phyloP scores from a whole-genome alignment of 2,113 vertebrate genomes.

The Syrmaticus mikado region DNA sequence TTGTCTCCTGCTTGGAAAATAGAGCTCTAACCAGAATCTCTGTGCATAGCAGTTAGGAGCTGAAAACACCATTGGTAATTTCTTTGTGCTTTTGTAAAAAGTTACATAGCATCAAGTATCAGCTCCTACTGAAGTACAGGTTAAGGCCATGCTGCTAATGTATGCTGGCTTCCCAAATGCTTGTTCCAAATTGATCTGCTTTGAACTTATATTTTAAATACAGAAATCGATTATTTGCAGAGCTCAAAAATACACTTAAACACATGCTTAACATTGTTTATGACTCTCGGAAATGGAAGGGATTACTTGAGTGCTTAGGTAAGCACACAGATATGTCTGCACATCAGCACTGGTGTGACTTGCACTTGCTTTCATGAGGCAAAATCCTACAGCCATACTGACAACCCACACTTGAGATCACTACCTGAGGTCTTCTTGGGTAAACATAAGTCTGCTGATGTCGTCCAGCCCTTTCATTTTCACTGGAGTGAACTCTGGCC shows the following conservation, averaged over 20 bases:
- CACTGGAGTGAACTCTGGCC: background rate
- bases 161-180: background rate
- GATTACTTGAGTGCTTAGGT: background rate
- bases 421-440: background rate
- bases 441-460: background rate
- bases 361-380: background rate
- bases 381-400: background rate
- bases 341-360: background rate
- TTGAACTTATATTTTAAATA: constrained; percentile 10
- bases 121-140: background rate
- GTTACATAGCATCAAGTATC: background rate
- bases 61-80: background rate
- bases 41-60: constrained; percentile 12
- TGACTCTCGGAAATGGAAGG: background rate
- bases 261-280: background rate
- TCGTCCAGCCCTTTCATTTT: background rate
- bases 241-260: background rate
- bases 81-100: background rate
- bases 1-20: constrained; percentile 9
- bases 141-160: constrained; percentile 8
- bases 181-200: background rate
- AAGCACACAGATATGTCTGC: background rate
- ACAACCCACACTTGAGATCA: background rate
- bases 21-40: constrained; percentile 25
- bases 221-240: constrained; percentile 19